A percentile compares a stretch with the other conserved stretches of the same genome.
phyloP scores from a whole-genome alignment of 1,140 invertebrate genomes.

The Ips nitidus region DNA sequence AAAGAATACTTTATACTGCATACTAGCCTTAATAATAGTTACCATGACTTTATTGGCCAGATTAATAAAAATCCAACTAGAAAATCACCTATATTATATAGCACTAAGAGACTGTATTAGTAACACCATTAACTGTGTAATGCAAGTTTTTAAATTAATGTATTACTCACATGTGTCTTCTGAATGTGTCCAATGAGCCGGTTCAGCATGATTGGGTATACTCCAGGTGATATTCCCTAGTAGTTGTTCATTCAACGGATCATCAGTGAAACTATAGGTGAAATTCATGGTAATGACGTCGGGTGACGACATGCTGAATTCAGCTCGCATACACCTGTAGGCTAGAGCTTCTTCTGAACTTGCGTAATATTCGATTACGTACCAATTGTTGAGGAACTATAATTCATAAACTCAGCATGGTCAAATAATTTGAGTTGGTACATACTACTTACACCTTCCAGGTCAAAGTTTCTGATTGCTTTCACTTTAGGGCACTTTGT shows the following conservation, averaged over 20 bases:
- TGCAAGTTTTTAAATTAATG: background rate
- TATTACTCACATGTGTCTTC: slow-evolving; percentile 69
- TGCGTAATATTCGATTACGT: slow-evolving; percentile 82
- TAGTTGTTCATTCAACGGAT: slow-evolving; percentile 75
- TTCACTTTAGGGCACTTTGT: slow-evolving; percentile 62
- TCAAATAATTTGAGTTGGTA: background rate
- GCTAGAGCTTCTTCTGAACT: slow-evolving; percentile 79
- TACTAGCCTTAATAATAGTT: background rate
- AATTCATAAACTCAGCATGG: slow-evolving; percentile 12
- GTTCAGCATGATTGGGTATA: slow-evolving; percentile 68
- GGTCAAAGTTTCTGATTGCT: slow-evolving; percentile 58
- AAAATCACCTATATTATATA: background rate
- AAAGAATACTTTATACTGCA: too few species aligned
- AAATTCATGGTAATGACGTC: slow-evolving; percentile 74
- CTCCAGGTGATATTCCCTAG: slow-evolving; percentile 84
- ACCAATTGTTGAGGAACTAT: slow-evolving; percentile 78
- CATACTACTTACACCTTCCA: slow-evolving; percentile 49
- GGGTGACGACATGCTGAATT: slow-evolving; percentile 63
- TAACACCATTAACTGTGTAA: too few species aligned
- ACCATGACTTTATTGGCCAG: background rate
- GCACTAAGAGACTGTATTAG: background rate
- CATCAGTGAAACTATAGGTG: slow-evolving; percentile 79
- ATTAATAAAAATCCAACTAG: background rate
- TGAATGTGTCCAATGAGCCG: slow-evolving; percentile 81
- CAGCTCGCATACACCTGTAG: slow-evolving; percentile 81